phyloP scores from a whole-genome alignment of 2,113 vertebrate genomes.

The Gymnogyps californianus region DNA sequence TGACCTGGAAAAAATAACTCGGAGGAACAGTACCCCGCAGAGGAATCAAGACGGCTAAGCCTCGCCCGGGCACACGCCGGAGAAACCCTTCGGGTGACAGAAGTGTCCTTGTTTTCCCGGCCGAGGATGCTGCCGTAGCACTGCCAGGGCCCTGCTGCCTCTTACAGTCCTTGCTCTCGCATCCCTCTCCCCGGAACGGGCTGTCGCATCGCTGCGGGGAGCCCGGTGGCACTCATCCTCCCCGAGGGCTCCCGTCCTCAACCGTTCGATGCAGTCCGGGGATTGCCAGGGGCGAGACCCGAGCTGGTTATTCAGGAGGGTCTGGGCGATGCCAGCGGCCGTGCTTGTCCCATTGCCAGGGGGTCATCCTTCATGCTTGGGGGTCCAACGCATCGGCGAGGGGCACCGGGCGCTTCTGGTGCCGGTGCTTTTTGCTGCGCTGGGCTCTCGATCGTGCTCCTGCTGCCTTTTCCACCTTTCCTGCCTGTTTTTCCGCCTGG shows the following conservation, averaged over 20 bases:
- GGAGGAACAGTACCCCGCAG: constrained; percentile 24
- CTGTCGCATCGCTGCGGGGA: not conserved
- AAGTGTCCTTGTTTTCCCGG: constrained; percentile 43
- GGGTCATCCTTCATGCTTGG: not conserved
- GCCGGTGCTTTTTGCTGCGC: not conserved
- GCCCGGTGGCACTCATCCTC: not conserved
- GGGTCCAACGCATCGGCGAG: not conserved
- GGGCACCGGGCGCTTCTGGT: not conserved
- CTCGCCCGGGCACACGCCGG: constrained; percentile 28
- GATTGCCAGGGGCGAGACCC: not conserved
- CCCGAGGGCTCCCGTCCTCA: not conserved
- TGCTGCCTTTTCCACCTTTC: not conserved
- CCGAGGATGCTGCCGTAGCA: not conserved
- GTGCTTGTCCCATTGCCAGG: not conserved
- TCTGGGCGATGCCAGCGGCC: not conserved
- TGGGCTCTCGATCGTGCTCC: not conserved
- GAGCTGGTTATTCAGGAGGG: not conserved
- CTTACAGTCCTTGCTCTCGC: not conserved
- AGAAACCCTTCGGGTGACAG: constrained; percentile 23
- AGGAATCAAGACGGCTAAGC: constrained; percentile 49
- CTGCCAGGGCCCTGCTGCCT: not conserved
- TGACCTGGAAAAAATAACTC: constrained; percentile 12
- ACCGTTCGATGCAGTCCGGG: not conserved
- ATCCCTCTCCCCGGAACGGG: not conserved
- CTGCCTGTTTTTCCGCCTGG: not conserved